A percentile compares a stretch with the other conserved stretches of the same genome.
phyloP scores from a whole-genome alignment of 2,113 vertebrate species.

The Bos javanicus region DNA sequence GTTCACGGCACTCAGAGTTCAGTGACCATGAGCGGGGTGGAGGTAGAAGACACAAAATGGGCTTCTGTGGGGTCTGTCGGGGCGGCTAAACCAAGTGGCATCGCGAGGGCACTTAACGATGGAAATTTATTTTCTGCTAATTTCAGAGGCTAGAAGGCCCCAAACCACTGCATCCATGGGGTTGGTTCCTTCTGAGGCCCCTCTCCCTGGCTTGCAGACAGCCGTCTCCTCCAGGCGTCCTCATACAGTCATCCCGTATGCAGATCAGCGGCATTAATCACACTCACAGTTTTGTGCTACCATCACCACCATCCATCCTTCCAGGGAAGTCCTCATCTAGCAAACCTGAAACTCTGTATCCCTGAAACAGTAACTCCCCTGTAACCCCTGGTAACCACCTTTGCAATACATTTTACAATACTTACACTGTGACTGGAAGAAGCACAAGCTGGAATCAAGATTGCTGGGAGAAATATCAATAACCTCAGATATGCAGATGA shows the following conservation, averaged over 20 bases:
- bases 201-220: not conserved
- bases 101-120: fast-evolving
- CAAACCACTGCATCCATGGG: fast-evolving
- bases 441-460: too few species aligned
- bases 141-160: not conserved
- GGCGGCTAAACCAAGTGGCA: fast-evolving
- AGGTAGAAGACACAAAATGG: not conserved
- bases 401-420: not conserved
- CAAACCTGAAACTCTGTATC: not conserved
- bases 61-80: fast-evolving
- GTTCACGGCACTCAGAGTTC: not conserved
- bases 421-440: too few species aligned
- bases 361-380: fast-evolving
- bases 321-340: not conserved
- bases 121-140: not conserved
- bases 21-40: fast-evolving
- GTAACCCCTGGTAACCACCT: not conserved
- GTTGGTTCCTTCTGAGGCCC: not conserved
- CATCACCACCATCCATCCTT: fast-evolving
- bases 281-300: not conserved
- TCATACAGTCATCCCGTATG: fast-evolving
- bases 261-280: fast-evolving
- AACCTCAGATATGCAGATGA: too few species aligned
- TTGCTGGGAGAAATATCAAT: too few species aligned
- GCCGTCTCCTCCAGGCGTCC: not conserved